phyloP scores from a whole-genome alignment of 1,140 invertebrate genomes.

The Solenopsis invicta region DNA sequence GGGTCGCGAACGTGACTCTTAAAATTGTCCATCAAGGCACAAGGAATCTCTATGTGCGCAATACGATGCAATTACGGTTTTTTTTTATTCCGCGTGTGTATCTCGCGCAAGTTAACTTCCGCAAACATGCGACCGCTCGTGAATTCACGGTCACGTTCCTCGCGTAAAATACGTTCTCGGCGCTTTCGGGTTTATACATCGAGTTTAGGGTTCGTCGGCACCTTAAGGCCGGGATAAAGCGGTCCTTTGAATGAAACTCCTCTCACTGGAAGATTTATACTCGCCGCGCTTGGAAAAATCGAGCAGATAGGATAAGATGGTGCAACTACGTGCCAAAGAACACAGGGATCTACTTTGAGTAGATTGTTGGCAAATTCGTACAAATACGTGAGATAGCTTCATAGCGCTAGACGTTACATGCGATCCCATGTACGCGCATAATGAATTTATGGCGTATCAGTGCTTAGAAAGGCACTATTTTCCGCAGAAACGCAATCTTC shows the following conservation, averaged over 20 bases:
- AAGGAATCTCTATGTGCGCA: not conserved
- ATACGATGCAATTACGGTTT: conserved; percentile 47
- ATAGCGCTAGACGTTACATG: not conserved
- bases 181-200: conserved; percentile 77
- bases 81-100: conserved; percentile 36
- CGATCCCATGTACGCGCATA: not conserved
- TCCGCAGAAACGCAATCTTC: conserved; percentile 14
- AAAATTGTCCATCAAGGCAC: conserved; percentile 8
- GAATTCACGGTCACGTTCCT: conserved; percentile 79
- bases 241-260: conserved; percentile 71
- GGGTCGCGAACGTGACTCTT: not conserved
- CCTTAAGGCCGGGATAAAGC: conserved; percentile 74
- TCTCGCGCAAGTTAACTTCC: conserved; percentile 50
- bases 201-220: conserved; percentile 79
- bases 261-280: conserved; percentile 77
- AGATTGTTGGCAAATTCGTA: conserved; percentile 55
- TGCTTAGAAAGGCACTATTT: not conserved
- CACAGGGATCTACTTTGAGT: conserved; percentile 42
- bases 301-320: conserved; percentile 48
- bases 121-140: conserved; percentile 56
- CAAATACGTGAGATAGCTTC: conserved; percentile 29
- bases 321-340: conserved; percentile 56
- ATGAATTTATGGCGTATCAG: conserved; percentile 3
- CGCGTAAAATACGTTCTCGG: conserved; percentile 82
- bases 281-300: conserved; percentile 65